A percentile compares a stretch with the other conserved stretches of the same genome.
Evolutionary conservation across 2,797 vertebrate genomes (phyloP).

Genomic region (Pangasius mekongensis): DNA sequence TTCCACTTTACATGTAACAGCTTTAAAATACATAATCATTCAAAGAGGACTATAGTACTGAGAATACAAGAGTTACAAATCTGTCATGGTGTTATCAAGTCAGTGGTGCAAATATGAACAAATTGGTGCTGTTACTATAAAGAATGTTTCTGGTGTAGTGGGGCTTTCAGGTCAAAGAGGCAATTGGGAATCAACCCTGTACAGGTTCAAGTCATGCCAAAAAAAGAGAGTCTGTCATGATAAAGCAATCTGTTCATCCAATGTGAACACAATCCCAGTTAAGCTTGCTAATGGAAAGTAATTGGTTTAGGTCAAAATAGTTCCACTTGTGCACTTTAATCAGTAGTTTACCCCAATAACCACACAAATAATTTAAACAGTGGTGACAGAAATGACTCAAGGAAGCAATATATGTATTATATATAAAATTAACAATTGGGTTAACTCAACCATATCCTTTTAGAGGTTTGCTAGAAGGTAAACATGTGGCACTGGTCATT

Average conservation of each 20-base stretch:
- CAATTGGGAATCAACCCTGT: background rate
- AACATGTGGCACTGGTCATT: slow-evolving; percentile 6
- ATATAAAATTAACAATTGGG: background rate
- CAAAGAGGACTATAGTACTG: background rate
- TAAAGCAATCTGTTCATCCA: background rate
- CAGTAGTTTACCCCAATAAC: background rate
- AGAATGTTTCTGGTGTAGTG: background rate
- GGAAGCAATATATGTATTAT: no score
- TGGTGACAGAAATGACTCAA: background rate
- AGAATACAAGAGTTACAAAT: background rate
- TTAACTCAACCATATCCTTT: slow-evolving; percentile 2
- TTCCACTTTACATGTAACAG: background rate
- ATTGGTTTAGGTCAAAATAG: background rate
- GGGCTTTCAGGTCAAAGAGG: background rate
- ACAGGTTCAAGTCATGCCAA: background rate
- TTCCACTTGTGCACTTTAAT: background rate
- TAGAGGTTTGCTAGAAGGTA: slow-evolving; percentile 4
- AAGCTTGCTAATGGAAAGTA: background rate
- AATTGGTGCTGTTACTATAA: background rate
- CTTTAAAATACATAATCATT: background rate
- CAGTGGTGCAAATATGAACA: background rate
- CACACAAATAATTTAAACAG: background rate
- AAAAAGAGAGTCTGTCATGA: background rate
- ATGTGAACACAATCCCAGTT: background rate
- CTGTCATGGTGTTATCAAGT: background rate